These are phyloP conservation scores for Trogon surrucura DNA, from an alignment of 2,113 vertebrate species.

Conservation along the genomic window DNA sequence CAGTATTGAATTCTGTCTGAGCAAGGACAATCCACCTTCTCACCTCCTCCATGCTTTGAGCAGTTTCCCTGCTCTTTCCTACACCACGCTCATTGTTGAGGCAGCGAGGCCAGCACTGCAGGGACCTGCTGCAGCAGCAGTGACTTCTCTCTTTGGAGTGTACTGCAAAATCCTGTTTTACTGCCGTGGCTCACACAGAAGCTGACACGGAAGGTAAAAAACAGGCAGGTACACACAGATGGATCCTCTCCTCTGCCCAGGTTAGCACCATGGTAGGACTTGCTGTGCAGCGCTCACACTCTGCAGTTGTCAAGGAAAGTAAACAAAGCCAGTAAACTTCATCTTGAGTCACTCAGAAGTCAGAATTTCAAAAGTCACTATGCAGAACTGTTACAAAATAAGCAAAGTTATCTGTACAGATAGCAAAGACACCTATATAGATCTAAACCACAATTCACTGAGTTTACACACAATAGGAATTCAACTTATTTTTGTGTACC, in stretches of 20 bases:
- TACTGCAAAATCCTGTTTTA: background rate
- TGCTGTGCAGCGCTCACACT: background rate
- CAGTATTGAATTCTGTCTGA: background rate
- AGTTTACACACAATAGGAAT: background rate
- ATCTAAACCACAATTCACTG: background rate
- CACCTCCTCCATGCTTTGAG: background rate
- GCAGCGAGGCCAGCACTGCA: background rate
- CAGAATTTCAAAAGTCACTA: background rate
- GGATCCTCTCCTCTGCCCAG: background rate
- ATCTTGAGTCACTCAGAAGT: slow-evolving; percentile 19
- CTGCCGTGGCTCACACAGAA: background rate
- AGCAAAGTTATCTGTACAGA: slow-evolving; percentile 1
- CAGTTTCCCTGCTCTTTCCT: background rate
- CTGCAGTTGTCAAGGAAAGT: slow-evolving; percentile 38
- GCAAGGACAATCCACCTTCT: background rate
- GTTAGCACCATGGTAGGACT: background rate
- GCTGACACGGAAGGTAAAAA: background rate
- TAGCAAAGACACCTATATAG: background rate
- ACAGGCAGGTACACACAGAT: background rate
- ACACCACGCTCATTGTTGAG: background rate
- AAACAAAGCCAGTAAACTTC: slow-evolving; percentile 66
- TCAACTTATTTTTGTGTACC: background rate
- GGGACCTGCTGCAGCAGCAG: background rate
- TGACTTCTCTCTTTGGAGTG: background rate
- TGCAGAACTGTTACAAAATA: background rate